Percentiles rank a stretch among this genome's conserved stretches.
Conservation (phyloP, 2,888 invertebrate genomes). For the Fragum fragum region DNA sequence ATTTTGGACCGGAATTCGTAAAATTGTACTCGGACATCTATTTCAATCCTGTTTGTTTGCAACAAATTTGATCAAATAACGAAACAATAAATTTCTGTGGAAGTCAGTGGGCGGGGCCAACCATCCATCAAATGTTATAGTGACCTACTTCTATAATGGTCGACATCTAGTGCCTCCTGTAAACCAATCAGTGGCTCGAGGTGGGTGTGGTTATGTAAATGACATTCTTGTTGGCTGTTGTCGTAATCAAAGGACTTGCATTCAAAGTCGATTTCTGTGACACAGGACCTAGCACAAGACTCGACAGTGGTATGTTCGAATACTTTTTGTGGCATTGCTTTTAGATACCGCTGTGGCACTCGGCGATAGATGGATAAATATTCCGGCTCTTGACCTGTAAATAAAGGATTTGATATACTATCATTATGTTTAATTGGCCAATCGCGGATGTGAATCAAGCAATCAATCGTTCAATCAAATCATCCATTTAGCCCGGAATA, state of each 20-base stretch:
- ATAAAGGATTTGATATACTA: no score
- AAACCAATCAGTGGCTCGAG: conserved; percentile 78
- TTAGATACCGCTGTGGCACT: conserved; percentile 75
- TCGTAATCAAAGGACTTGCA: conserved; percentile 84
- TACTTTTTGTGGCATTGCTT: conserved; percentile 72
- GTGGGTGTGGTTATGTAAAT: conserved; percentile 80
- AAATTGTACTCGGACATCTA: no score
- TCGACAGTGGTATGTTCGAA: conserved; percentile 77
- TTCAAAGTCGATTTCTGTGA: conserved; percentile 77
- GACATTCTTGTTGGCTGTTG: conserved; percentile 75
- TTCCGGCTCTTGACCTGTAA: conserved; percentile 44
- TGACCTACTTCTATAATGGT: conserved; percentile 85
- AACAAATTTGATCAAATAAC: no score
- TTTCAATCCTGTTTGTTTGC: no score
- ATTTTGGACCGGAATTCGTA: no score
- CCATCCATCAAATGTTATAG: no score
- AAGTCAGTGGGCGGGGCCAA: no score
- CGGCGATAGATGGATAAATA: conserved; percentile 76
- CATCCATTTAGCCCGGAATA: no score
- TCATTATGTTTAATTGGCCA: no score
- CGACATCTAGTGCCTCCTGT: conserved; percentile 74
- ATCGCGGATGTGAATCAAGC: no score
- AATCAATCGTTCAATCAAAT: no score
- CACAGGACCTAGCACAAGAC: conserved; percentile 76
- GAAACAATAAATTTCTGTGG: no score